Conservation (phyloP, 2,888 invertebrate species). For the Salpingus planirostris region DNA sequence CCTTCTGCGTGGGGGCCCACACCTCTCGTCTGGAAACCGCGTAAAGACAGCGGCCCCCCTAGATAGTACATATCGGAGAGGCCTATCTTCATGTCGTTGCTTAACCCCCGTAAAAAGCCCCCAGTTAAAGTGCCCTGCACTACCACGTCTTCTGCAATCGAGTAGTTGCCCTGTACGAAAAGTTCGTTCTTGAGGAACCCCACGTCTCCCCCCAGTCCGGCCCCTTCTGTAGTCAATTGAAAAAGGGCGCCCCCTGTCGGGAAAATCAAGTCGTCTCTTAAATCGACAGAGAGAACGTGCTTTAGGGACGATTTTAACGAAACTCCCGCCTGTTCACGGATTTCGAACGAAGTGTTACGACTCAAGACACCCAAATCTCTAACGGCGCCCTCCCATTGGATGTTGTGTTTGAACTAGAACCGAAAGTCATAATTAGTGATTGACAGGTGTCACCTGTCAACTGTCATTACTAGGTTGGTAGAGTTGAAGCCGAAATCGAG, state of each 20-base stretch:
- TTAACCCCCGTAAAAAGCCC: constrained; percentile 58
- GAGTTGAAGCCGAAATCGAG: constrained; percentile 67
- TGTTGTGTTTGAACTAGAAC: constrained; percentile 63
- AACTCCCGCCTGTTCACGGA: constrained; percentile 84
- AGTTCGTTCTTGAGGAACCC: constrained; percentile 78
- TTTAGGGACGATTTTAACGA: constrained; percentile 80
- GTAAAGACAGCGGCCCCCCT: constrained; percentile 80
- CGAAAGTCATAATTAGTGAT: constrained; percentile 5
- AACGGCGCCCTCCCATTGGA: constrained; percentile 83
- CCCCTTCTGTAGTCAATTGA: constrained; percentile 72
- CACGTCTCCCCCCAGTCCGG: constrained; percentile 87
- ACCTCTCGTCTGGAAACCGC: constrained; percentile 84
- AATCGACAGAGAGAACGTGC: constrained; percentile 71
- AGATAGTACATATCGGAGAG: constrained; percentile 72
- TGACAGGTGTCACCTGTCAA: too few relatives aligned
- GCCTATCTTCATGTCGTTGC: constrained; percentile 49
- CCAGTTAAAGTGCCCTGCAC: constrained; percentile 60
- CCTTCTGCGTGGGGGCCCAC: constrained; percentile 78
- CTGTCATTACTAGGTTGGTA: constrained; percentile 44
- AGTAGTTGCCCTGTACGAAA: constrained; percentile 50
- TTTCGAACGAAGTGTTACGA: constrained; percentile 68
- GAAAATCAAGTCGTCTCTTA: constrained; percentile 71
- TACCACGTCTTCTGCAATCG: constrained; percentile 52
- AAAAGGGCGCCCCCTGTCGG: constrained; percentile 65
- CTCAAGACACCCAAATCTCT: constrained; percentile 68